These are phyloP conservation scores for Trachelipus rathkii DNA, from an alignment of 1,140 invertebrate genomes.

Conservation along the genomic window DNA sequence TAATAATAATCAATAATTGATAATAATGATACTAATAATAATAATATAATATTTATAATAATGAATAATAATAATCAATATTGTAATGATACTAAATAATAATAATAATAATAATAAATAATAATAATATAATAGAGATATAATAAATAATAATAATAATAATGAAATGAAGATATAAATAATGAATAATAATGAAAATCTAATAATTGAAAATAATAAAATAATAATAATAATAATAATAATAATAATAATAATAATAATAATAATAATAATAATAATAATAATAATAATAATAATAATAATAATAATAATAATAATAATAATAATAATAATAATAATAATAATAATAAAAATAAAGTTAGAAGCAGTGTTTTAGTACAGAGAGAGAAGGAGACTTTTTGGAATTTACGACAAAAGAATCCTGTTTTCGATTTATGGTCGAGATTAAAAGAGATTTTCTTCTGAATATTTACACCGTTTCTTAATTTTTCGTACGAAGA, in stretches of 20 bases:
- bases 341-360: not conserved
- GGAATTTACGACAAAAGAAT: no score
- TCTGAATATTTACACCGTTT: no score
- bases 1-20: not conserved
- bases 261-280: no score
- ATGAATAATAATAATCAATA: not conserved
- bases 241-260: no score
- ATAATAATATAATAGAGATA: no score
- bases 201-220: not conserved
- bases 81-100: not conserved
- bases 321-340: constrained; percentile 15
- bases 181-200: not conserved
- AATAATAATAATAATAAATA: no score
- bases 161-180: no score
- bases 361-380: no score
- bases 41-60: not conserved
- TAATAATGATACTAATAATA: constrained; percentile 2
- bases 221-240: not conserved
- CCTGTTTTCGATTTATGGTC: no score
- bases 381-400: no score
- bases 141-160: not conserved
- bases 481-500: no score
- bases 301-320: constrained; percentile 15
- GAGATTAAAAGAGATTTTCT: no score
- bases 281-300: not conserved